Conservation (phyloP, 2,113 vertebrate genomes). For the Pedetes capensis region DNA sequence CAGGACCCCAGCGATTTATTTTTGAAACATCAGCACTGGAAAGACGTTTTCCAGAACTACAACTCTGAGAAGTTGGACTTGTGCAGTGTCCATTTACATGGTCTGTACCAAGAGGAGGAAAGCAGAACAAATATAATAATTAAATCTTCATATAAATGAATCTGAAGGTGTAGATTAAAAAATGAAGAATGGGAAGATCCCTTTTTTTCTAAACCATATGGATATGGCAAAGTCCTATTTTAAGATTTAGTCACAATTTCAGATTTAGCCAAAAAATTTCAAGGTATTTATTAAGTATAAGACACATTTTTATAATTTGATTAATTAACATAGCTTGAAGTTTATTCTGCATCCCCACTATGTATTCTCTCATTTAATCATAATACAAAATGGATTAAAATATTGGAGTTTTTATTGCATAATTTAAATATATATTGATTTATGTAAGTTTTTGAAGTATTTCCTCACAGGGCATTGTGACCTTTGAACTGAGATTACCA, state of each 20-base stretch:
- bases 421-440: constrained; percentile 45
- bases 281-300: constrained; percentile 27
- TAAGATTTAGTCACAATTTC: constrained; percentile 36
- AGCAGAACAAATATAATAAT: constrained; percentile 41
- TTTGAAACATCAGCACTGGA: constrained; percentile 92
- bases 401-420: constrained; percentile 23
- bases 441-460: constrained; percentile 8
- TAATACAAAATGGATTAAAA: background rate
- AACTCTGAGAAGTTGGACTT: constrained; percentile 94
- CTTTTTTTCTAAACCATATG: background rate
- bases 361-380: background rate
- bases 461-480: too few relatives aligned
- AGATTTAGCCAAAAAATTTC: constrained; percentile 22
- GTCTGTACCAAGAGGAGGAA: constrained; percentile 89
- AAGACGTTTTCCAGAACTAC: constrained; percentile 91
- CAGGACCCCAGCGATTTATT: constrained; percentile 93
- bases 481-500: too few relatives aligned
- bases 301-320: background rate
- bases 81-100: constrained; percentile 98
- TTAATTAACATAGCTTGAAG: constrained; percentile 30
- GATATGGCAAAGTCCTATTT: constrained; percentile 8
- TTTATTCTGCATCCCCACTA: background rate
- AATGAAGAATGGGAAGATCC: constrained; percentile 20
- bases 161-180: background rate
- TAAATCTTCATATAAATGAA: constrained; percentile 53